Base-by-base conservation (phyloP, 2,113 vertebrate species). In the Neotoma lepida region DNA sequence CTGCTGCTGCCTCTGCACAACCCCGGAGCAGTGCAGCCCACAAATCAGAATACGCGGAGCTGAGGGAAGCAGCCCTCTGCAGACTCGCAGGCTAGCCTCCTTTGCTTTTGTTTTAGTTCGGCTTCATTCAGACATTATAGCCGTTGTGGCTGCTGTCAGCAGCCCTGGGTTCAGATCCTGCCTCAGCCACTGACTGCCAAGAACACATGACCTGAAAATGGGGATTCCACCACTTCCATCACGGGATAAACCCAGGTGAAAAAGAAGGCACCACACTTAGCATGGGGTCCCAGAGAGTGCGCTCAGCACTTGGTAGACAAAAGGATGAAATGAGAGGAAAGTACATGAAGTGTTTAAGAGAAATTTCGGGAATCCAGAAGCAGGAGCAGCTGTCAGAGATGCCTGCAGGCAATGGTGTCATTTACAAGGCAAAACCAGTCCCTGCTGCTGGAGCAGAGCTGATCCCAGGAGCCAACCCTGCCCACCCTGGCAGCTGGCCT, bases 331-430 rank as follows among this genome's bases (percentile, higher is more conserved):
- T 15, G 0, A n/a, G 70, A 41, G 89, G 26, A 6, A 81, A 85
- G 41, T 7, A 51, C 71, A 4, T 4, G 44, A 86, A 87, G 26
- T 15, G 46, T n/a, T 30, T 46, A 0, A 35, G 0, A 80, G 95
- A 97, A 86, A 93, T 94, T 87, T 94, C 87, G 80, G 93, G 93
- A 97, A 96, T 93, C 73, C 0, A 0, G 82, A 82, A 77, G 94
- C 66, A 70, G 56, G 28, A 58, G 24, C 93, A 95, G 96, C 97
- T 97, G 90, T 93, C 76, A 15, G 71, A 61, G 85, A 88, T 6
- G 87, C 70, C 58, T 49, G 41, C n/a, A 33, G 86, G 93, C 92
- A 39, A 54, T 0, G 8, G 76, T 77, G 66, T 92, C 71, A 39
- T 20, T 93, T 71, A 73, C 90, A 78, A 76, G 63, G 88, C 93